phyloP scores from a whole-genome alignment of 2,797 vertebrate genomes.

The Tokudaia muenninki region DNA sequence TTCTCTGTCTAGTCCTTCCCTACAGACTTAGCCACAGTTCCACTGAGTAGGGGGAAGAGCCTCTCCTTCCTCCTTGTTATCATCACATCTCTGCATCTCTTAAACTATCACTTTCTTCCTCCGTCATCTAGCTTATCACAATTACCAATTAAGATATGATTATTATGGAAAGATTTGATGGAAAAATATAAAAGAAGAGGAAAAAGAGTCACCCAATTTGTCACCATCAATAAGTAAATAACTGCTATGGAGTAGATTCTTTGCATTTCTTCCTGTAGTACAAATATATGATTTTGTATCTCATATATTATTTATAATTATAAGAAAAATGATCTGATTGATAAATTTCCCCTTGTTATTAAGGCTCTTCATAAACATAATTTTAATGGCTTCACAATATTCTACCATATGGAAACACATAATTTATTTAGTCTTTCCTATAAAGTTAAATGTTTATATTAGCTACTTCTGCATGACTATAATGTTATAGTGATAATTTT shows the following conservation, averaged over 20 bases:
- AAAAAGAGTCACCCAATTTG: neutral
- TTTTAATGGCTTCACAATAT: slow-evolving; percentile 55
- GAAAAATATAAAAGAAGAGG: neutral
- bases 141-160: slow-evolving; percentile 6
- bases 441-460: slow-evolving; percentile 42
- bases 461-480: slow-evolving; percentile 23
- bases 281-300: slow-evolving; percentile 3
- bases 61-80: neutral
- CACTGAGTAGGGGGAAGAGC: neutral
- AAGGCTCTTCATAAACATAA: slow-evolving; percentile 26
- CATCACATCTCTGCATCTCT: neutral
- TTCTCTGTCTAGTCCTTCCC: neutral
- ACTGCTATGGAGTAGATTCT: neutral
- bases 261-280: neutral
- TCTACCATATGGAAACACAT: slow-evolving; percentile 7
- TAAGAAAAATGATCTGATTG: neutral
- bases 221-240: neutral
- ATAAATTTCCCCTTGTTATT: slow-evolving; percentile 31
- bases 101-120: neutral
- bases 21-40: neutral
- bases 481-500: neutral
- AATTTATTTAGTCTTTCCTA: slow-evolving; percentile 55
- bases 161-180: neutral
- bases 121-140: neutral
- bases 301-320: slow-evolving; percentile 40